Base-by-base conservation (phyloP, 2,888 invertebrate species). In the Plagodis dolabraria region DNA sequence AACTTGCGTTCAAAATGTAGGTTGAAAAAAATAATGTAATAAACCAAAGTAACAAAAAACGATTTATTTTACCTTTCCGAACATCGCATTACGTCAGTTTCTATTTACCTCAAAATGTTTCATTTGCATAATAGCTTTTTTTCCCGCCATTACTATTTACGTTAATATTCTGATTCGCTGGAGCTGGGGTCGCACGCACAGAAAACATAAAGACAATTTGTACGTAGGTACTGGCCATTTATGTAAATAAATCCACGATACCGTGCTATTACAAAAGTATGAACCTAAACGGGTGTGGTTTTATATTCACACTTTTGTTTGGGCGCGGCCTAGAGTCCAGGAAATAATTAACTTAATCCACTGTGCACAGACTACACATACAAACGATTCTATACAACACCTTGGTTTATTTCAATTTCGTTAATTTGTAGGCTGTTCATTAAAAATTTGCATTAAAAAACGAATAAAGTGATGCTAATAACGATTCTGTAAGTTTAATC, bases 91-190 rank as follows among this genome's bases (percentile, higher is more conserved):
- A 91, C 85, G 86, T 88, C 90, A 87, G 82, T 86, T 87, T 83
- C 83, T 89, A 92, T 92, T 91, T 92, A 89, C 89, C 87, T 87
- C 87, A 87, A 91, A 90, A 89, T 87, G 87, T 89, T 92, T 89
- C 86, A 92, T 92, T 92, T 91, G 90, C 92, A 92, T 92, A 92
- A 92, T 91, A 87, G 90, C 90, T 89, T 91, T 92, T 89, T 89
- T 91, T 89, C 83, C 89, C 78, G 85, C 83, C 86, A 86, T 88
- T 86, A 88, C 87, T 90, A 90, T 89, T 92, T 90, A 87, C 83
- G 85, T 90, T 89, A 92, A 92, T 91, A 90, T 92, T 91, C 85
- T 87, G 89, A 91, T 90, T 91, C 85, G 89, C 83, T 80, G 76
- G 81, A 79, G 80, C 82, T 77, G 82, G 88, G 90, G 86, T 85